A percentile compares a stretch with the other conserved stretches of the same genome.
Evolutionary conservation across 2,113 vertebrate genomes (phyloP).

Genomic region (Castor canadensis): DNA sequence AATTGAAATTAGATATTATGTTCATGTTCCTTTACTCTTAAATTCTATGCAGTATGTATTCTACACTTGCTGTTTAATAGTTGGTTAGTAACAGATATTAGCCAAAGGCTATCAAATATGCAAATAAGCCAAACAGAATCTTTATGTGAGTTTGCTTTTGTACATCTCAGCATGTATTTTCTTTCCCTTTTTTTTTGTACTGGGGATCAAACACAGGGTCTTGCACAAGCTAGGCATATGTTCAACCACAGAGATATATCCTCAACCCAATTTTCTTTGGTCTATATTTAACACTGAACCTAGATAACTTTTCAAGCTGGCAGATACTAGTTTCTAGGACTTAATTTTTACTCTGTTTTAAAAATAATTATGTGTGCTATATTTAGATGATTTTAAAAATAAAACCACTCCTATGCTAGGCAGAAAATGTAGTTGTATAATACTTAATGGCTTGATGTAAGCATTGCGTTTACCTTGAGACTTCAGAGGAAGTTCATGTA

Average conservation of each 20-base stretch:
- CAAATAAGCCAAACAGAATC: not conserved
- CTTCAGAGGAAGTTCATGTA: conserved; percentile 71
- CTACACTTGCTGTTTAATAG: not conserved
- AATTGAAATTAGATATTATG: conserved; percentile 18
- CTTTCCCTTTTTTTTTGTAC: too few species aligned
- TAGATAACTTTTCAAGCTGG: not conserved
- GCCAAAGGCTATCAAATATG: not conserved
- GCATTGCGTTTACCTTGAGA: conserved; percentile 75
- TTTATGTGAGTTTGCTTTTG: not conserved
- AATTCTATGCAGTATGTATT: not conserved
- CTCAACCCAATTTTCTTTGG: not conserved
- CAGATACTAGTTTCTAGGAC: not conserved
- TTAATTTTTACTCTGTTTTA: conserved; percentile 12
- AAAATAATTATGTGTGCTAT: conserved; percentile 20
- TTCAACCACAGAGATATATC: too few species aligned
- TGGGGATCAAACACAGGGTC: too few species aligned
- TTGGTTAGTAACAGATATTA: not conserved
- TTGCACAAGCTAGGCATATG: too few species aligned
- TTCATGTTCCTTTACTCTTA: conserved; percentile 22
- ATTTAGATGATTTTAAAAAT: conserved; percentile 25
- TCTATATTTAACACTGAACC: not conserved
- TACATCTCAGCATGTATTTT: not conserved
- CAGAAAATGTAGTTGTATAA: not conserved
- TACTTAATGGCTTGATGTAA: conserved; percentile 58
- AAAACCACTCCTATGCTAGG: not conserved